These are phyloP conservation scores for Progne subis DNA, from an alignment of 2,113 vertebrate genomes.

Conservation along the genomic window DNA sequence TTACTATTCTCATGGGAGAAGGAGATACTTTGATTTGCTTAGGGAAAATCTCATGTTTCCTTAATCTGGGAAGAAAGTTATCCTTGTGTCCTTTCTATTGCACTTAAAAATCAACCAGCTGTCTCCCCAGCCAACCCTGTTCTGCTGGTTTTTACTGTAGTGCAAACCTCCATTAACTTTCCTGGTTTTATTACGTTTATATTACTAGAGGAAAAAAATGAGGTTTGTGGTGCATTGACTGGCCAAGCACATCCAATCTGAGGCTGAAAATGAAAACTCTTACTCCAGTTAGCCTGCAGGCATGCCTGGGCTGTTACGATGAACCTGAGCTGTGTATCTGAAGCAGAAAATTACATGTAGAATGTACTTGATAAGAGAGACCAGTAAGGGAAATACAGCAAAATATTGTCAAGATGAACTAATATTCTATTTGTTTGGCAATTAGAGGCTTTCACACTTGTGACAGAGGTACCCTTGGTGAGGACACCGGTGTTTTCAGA, in stretches of 20 bases:
- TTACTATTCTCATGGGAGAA: neutral
- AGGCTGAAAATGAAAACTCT: slow-evolving; percentile 20
- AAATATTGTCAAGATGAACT: neutral
- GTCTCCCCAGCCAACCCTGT: neutral
- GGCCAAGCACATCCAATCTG: slow-evolving; percentile 33
- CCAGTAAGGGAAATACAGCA: neutral
- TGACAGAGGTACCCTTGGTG: neutral
- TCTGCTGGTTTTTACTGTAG: neutral
- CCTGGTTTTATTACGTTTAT: neutral
- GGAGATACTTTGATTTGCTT: neutral
- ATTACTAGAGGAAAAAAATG: neutral
- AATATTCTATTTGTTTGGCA: neutral
- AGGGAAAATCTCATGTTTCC: neutral
- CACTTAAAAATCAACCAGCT: neutral
- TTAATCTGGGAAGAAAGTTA: neutral
- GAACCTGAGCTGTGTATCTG: neutral
- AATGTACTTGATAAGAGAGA: neutral
- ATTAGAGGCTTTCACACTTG: neutral
- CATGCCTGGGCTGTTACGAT: neutral
- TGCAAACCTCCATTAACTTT: neutral
- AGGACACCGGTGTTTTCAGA: neutral
- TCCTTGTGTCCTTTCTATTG: neutral
- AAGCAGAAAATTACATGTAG: neutral
- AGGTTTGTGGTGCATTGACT: neutral
- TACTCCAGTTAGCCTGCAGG: neutral